Conservation (phyloP, 92 coral and sea anemone species). For the Bergia puertoricense region DNA sequence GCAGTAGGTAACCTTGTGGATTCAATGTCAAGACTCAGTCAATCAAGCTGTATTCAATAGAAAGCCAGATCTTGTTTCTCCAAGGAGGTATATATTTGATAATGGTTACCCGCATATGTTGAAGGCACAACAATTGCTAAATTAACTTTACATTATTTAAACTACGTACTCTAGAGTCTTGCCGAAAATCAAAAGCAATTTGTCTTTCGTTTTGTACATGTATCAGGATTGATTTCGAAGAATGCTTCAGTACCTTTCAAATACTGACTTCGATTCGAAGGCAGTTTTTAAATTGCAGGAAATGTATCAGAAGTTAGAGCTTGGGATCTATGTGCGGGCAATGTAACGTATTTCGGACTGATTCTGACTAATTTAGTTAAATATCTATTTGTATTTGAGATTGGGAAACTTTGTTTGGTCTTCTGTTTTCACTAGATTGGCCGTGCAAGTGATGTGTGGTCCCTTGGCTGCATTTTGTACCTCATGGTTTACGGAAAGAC, state of each 20-base stretch:
- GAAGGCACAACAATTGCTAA: no score
- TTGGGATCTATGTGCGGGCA: not conserved
- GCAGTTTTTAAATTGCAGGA: no score
- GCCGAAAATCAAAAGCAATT: not conserved
- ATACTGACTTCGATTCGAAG: not conserved
- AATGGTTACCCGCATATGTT: no score
- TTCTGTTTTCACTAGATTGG: conserved; percentile 66
- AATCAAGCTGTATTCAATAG: not conserved
- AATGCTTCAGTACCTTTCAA: not conserved
- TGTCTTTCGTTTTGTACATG: not conserved
- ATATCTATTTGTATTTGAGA: not conserved
- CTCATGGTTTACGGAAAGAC: conserved; percentile 96
- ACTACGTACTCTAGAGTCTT: not conserved
- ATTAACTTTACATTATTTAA: no score
- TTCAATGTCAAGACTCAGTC: not conserved
- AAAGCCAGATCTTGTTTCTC: not conserved
- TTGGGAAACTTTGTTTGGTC: not conserved
- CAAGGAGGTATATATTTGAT: not conserved
- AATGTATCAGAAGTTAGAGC: not conserved
- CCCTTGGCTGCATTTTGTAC: conserved; percentile 94
- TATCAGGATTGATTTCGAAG: not conserved
- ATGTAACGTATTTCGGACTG: not conserved
- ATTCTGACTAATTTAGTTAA: not conserved
- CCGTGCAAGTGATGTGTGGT: conserved; percentile 98
- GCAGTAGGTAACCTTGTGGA: not conserved